Evolutionary conservation across 1,140 invertebrate species (phyloP), one percentile per base, ranked within the genome.

Genomic region (Chrysopa pallens): DNA sequence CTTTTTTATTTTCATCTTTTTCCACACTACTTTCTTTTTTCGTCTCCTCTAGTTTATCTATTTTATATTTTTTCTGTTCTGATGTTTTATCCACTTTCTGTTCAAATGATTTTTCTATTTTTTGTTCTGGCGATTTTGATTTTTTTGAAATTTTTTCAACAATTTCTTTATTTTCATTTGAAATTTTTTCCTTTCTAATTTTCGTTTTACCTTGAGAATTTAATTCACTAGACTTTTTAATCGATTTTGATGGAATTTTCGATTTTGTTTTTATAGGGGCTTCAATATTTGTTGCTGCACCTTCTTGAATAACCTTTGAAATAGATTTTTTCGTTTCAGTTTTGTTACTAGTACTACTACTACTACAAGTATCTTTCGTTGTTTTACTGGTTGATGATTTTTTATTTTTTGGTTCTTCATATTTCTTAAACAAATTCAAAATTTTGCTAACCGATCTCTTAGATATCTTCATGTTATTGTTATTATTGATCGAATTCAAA

Each of bases 381-480:
- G 48, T 48, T 29, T 41, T 28, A 5, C 12, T 15, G 23, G 14
- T 27, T 7, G 29, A 29, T 27, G 29, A 12, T 7, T 6, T 33
- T 13, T 41, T 28, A 29, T 41, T 31, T 6, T 47, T 52, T 6
- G 65, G 60, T 29, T 67, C 65, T 53, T 77, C 78, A 50, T 72
- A 70, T 51, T 76, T 82, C 44, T 74, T 78, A 48, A 85, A 79
- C 1, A 84, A 55, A 4, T 78, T 78, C 13, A 84, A 58, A 42
- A 84, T 77, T 48, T 73, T 78, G 57, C 52, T 80, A 54, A 59
- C 74, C 61, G 50, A 71, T 67, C 67, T 72, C 65, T 66, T 72
- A 50, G 57, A 61, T 45, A 46, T 47, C 50, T 59, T 51, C 29
- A 54, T 41, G 13, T 54, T 38, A 53, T 52, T 58, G 42, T 42